These are phyloP conservation scores for Sparus aurata DNA, from an alignment of 2,797 vertebrate species.

Conservation along the genomic window DNA sequence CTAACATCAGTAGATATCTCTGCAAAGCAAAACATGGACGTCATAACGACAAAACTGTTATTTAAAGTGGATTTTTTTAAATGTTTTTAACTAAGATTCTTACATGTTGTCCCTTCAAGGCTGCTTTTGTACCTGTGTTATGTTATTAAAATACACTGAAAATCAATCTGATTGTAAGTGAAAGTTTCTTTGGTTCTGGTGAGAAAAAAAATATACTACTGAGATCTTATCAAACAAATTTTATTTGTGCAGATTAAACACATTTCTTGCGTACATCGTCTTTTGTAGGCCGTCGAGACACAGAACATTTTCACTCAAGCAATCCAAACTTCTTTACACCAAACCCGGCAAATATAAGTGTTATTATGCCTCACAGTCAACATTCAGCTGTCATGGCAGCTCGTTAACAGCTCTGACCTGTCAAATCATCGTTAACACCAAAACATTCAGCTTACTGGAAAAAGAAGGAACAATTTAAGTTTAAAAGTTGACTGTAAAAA, in stretches of 20 bases:
- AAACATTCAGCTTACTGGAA: neutral
- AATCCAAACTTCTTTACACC: conserved; percentile 12
- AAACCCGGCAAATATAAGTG: conserved; percentile 1
- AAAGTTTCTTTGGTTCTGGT: neutral
- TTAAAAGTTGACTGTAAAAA: conserved; percentile 10
- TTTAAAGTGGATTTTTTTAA: too few relatives aligned
- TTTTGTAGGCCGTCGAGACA: conserved; percentile 24
- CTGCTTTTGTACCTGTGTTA: neutral
- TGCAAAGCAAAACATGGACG: too few relatives aligned
- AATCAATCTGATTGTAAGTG: neutral
- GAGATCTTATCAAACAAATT: conserved; percentile 56
- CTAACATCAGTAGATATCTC: too few relatives aligned
- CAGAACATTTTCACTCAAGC: conserved; percentile 27
- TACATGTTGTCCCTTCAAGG: too few relatives aligned
- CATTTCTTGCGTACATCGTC: conserved; percentile 11
- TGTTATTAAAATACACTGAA: neutral
- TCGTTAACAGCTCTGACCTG: conserved; percentile 11
- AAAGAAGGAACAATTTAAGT: neutral
- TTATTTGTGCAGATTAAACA: conserved; percentile 65
- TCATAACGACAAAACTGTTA: too few relatives aligned
- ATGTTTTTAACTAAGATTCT: too few relatives aligned
- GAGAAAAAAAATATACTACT: neutral
- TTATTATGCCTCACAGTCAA: neutral
- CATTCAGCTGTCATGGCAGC: neutral
- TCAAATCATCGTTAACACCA: conserved; percentile 20